These are phyloP conservation scores for Umimayanthus kanabou DNA, from an alignment of 92 coral and sea anemone species.

Conservation along the genomic window DNA sequence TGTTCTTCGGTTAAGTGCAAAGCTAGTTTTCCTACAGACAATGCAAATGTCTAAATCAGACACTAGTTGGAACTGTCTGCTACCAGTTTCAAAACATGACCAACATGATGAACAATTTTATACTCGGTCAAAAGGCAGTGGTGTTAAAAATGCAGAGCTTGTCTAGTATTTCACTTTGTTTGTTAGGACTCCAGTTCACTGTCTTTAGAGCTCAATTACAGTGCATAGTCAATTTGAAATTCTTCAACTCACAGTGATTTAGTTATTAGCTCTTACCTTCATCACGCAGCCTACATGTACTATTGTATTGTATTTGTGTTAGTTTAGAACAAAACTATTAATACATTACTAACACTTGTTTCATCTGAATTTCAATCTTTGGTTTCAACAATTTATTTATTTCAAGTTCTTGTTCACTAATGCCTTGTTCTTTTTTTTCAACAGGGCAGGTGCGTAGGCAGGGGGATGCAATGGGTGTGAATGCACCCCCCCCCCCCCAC, in stretches of 20 bases:
- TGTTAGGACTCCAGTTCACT: neutral
- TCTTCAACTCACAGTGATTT: neutral
- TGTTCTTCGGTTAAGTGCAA: no score
- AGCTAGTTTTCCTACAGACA: no score
- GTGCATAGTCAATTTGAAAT: neutral
- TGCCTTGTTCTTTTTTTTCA: neutral
- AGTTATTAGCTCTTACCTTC: neutral
- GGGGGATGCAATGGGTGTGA: no score
- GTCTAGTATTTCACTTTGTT: neutral
- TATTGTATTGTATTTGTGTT: neutral
- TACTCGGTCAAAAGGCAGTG: constrained; percentile 1
- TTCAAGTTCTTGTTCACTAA: neutral
- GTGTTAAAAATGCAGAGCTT: neutral
- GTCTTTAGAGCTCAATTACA: neutral
- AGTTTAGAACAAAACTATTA: neutral
- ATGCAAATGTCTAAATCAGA: neutral
- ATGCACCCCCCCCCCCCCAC: no score
- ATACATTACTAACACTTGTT: neutral
- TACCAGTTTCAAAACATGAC: neutral
- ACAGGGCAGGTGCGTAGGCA: no score
- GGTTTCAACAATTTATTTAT: neutral
- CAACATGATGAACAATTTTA: neutral
- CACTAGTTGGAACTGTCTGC: neutral
- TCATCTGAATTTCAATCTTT: neutral
- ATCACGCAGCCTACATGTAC: neutral